Evolutionary conservation across 2,888 invertebrate species (phyloP), one percentile per base, ranked within the genome.

Genomic region (Pharmacophagus antenor): DNA sequence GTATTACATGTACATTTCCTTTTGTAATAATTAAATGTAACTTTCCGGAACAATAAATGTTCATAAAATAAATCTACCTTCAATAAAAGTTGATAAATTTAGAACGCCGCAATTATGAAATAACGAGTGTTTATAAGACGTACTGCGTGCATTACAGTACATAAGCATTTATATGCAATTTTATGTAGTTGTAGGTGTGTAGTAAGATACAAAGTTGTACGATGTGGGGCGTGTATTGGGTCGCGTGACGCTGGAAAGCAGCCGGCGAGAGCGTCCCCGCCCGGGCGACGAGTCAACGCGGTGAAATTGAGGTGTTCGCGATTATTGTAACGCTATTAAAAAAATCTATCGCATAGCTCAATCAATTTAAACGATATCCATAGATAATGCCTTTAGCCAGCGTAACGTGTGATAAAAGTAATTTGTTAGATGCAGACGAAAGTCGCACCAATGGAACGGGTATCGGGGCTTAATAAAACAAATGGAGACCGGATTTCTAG

Each of bases 271-370:
- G 18, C 49, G 48, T 51, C 59, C 49, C 62, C 61, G 65, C 42
- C 56, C 62, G 56, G 62, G 55, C 62, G 54, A 62, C 63, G 62
- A 59, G 61, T 61, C 59, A 65, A 58, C 63, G 61, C 64, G 65
- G 71, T 73, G 77, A 76, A 77, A 76, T 70, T 69, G 58, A 72
- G 71, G 74, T 72, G 67, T 66, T 68, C 67, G 69, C 66, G 71
- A 76, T 74, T 71, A 74, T 73, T 68, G 70, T 68, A 71, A 66
- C 66, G 72, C 70, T 69, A 65, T 71, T 71, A 70, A 69, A n/a
- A n/a, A 66, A 67, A 69, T 68, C 65, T 66, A 70, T 68, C 67
- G 68, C 63, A 64, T 61, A 67, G 65, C 67, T 69, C 71, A 69
- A 73, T 72, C 71, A 70, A 66, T 67, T 68, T 65, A 66, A 65